phyloP scores from a whole-genome alignment of 2,888 invertebrate genomes.

The Diplolepis rosae region DNA sequence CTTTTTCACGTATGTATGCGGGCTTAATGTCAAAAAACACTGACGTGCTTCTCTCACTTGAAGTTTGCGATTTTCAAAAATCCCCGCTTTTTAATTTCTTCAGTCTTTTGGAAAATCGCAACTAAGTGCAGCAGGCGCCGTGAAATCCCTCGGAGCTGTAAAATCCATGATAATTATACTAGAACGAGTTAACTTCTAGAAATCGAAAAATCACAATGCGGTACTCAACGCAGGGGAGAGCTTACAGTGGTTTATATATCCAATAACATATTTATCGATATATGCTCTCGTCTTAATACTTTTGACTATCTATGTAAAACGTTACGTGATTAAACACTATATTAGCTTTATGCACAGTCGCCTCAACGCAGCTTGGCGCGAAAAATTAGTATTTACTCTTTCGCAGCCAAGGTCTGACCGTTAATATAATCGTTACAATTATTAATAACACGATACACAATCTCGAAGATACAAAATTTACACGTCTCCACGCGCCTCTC shows the following conservation, averaged over 20 bases:
- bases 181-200: conserved; percentile 36
- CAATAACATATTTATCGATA: conserved; percentile 21
- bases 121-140: conserved; percentile 35
- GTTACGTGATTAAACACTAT: conserved; percentile 61
- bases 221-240: conserved; percentile 26
- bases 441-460: conserved; percentile 63
- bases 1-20: conserved; percentile 33
- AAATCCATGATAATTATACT: conserved; percentile 32
- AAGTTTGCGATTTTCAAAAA: conserved; percentile 53
- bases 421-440: conserved; percentile 45
- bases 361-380: conserved; percentile 30
- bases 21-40: conserved; percentile 41
- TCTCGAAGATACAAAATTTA: conserved; percentile 71
- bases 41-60: conserved; percentile 32
- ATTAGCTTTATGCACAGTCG: conserved; percentile 61
- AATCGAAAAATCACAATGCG: conserved; percentile 43
- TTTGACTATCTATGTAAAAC: conserved; percentile 61
- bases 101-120: conserved; percentile 57
- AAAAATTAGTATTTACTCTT: conserved; percentile 31
- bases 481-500: conserved; percentile 49
- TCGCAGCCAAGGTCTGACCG: conserved; percentile 28
- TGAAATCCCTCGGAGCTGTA: conserved; percentile 31
- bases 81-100: conserved; percentile 41
- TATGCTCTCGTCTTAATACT: conserved; percentile 53
- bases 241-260: conserved; percentile 13